A percentile compares a stretch with the other conserved stretches of the same genome.
These are phyloP conservation scores for Eclectus roratus DNA, from an alignment of 2,113 vertebrate genomes.

Conservation along the genomic window DNA sequence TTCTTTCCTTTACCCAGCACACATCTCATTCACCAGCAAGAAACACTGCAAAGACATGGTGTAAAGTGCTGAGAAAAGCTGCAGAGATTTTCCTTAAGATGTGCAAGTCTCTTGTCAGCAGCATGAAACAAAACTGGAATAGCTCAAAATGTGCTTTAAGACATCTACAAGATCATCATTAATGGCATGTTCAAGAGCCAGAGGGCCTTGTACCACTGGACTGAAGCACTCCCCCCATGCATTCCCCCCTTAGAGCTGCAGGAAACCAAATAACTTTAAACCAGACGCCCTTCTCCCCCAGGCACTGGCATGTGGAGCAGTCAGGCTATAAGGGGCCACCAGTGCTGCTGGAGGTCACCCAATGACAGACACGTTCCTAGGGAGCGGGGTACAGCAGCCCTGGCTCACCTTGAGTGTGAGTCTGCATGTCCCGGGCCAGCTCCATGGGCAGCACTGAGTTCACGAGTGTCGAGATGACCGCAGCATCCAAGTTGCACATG, in stretches of 20 bases:
- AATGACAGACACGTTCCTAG: rapidly evolving
- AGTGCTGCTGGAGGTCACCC: neutral
- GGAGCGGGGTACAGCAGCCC: neutral
- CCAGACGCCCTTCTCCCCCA: neutral
- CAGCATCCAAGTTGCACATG: constrained; percentile 92
- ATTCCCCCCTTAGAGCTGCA: neutral
- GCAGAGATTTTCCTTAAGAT: neutral
- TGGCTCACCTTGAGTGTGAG: constrained; percentile 86
- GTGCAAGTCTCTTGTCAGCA: neutral
- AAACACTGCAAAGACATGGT: neutral
- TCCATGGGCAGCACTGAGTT: constrained; percentile 97
- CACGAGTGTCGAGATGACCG: constrained; percentile 91
- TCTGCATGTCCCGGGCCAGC: constrained; percentile 94
- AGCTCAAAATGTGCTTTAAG: neutral
- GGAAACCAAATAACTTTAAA: neutral
- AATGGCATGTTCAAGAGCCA: neutral
- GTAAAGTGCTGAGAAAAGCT: neutral
- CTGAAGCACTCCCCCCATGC: neutral
- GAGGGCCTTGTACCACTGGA: neutral
- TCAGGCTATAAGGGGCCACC: neutral
- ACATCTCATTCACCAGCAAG: neutral
- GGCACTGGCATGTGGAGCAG: neutral
- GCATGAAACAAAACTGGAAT: neutral
- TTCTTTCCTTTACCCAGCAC: neutral
- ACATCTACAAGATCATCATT: neutral